Percentiles rank a stretch among this genome's conserved stretches.
phyloP scores from a whole-genome alignment of 1,140 invertebrate species.

The Oncopodura yosiiana region DNA sequence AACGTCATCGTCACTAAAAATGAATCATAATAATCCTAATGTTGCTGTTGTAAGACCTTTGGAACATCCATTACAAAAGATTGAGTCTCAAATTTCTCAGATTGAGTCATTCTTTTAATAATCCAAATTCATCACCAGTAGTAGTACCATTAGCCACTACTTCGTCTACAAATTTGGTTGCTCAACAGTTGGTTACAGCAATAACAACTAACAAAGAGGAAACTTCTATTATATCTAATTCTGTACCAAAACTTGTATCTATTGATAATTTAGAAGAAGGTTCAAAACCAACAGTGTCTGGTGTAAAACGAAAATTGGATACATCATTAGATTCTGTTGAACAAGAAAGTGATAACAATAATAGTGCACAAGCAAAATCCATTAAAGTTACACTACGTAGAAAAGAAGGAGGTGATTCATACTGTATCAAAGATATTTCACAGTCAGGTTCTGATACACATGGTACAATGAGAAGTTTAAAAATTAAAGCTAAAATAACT shows the following conservation, averaged over 20 bases:
- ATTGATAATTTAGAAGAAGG: too few relatives aligned
- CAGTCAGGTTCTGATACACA: not conserved
- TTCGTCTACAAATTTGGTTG: too few relatives aligned
- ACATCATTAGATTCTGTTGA: too few relatives aligned
- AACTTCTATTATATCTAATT: too few relatives aligned
- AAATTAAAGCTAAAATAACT: conserved; percentile 38
- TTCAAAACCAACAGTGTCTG: too few relatives aligned
- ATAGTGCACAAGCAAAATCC: conserved; percentile 11
- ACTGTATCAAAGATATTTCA: conserved; percentile 23
- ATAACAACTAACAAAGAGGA: too few relatives aligned
- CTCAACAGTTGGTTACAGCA: too few relatives aligned
- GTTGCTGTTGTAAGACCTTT: conserved; percentile 33
- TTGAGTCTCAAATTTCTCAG: conserved; percentile 28
- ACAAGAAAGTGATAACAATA: too few relatives aligned
- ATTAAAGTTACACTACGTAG: conserved; percentile 15
- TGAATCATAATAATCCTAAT: conserved; percentile 10
- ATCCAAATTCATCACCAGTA: too few relatives aligned
- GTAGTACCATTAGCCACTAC: too few relatives aligned
- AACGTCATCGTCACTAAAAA: not conserved
- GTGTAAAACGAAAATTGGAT: too few relatives aligned
- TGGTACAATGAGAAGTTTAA: conserved; percentile 28
- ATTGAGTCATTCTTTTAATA: conserved; percentile 20
- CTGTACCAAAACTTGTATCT: too few relatives aligned
- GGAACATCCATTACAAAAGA: conserved; percentile 27
- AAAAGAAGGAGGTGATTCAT: conserved; percentile 16